Evolutionary conservation across 1,140 invertebrate species (phyloP).

Genomic region (Aradophagus sp.): DNA sequence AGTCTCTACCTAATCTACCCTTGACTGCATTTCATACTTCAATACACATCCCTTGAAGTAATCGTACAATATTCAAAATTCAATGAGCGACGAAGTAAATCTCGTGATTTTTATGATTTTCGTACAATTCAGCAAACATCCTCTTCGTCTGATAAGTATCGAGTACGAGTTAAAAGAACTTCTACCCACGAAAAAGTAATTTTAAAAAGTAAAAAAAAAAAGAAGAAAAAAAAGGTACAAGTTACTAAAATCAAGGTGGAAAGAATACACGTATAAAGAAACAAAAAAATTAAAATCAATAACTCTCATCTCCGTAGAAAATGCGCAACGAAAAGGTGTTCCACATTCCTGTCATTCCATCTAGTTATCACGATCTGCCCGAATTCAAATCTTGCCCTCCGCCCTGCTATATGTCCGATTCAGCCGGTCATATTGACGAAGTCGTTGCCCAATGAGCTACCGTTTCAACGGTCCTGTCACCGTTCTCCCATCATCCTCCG

Average conservation of each 20-base stretch:
- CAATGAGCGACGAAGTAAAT: slow-evolving; percentile 1
- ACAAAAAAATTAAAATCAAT: slow-evolving; percentile 4
- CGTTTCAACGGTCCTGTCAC: neutral
- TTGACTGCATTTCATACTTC: slow-evolving; percentile 13
- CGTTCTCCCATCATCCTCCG: neutral
- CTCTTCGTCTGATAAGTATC: no score
- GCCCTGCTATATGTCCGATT: neutral
- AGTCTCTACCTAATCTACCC: slow-evolving; percentile 1
- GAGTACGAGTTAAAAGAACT: no score
- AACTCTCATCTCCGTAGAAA: slow-evolving; percentile 26
- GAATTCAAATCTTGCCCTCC: slow-evolving; percentile 1
- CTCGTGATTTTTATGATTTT: no score
- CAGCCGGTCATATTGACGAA: no score
- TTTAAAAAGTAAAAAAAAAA: no score
- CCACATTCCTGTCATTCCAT: slow-evolving; percentile 12
- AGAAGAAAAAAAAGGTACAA: no score
- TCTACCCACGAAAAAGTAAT: no score
- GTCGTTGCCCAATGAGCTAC: no score
- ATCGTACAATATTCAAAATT: slow-evolving; percentile 12
- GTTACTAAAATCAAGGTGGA: no score
- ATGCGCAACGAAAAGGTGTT: slow-evolving; percentile 35
- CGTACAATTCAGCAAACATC: no score
- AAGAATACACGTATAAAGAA: slow-evolving; percentile 8
- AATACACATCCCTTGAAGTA: slow-evolving; percentile 2
- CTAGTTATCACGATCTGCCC: slow-evolving; percentile 10